Evolutionary conservation across 2,888 invertebrate species (phyloP), one percentile per base, ranked within the genome.

Genomic region (Plagodis pulveraria): DNA sequence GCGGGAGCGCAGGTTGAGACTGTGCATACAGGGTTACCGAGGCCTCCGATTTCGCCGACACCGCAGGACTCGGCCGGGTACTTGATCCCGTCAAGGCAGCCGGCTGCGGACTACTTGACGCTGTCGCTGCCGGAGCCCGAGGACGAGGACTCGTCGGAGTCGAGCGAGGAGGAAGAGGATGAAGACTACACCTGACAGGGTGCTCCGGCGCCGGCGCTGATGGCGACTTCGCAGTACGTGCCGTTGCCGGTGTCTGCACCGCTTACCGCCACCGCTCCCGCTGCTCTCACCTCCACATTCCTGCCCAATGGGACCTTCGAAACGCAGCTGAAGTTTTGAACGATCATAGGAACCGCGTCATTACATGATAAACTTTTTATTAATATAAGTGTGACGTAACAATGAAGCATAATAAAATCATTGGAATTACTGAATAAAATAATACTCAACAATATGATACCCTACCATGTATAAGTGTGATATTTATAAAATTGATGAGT

Each of bases 1-100:
- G 83, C 86, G n/a, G 79, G 82, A 6, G 78, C 80, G 11, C 80
- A 77, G 40, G 81, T 77, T 0, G 70, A 82, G 38, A 83, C 64
- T 47, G 63, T 72, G 43, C 89, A 83, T 71, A 72, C 82, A 50
- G 79, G 89, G n/a, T 72, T 87, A 55, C 89, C 87, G n/a, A 81
- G 86, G 40, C 91, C 91, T 0, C 95, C 94, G 6, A 90, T 94
- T 7, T 93, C 94, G 0, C 88, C 94, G 9, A 90, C 94, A 0
- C 89, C 94, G 8, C 90, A 95, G 64, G 96, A 96, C 76, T 92
- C 94, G 0, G 95, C 95, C 33, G 96, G 96, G 9, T 96, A 96
- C 80, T 83, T 96, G 67, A 87, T 95, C 47, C 95, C 96, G 0
- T 91, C 94, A 34, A 92, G 90, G 9, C 85, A 93, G 5, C 83